These are phyloP conservation scores for Brevipalpus yothersi DNA, from an alignment of 1,140 invertebrate genomes.

Conservation along the genomic window DNA sequence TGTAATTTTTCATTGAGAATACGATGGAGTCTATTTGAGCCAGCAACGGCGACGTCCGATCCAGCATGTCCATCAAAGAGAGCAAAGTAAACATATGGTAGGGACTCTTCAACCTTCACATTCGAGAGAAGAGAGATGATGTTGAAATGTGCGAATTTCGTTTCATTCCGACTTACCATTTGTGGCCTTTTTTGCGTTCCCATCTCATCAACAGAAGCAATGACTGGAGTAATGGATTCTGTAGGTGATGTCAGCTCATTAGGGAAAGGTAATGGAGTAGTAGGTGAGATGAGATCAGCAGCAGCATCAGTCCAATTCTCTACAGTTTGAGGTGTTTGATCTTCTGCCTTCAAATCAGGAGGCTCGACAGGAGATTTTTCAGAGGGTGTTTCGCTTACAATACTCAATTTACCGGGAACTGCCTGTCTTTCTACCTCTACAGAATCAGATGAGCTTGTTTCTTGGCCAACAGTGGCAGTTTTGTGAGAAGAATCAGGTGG, in stretches of 20 bases:
- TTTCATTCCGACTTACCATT: too few species aligned
- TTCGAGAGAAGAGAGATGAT: not conserved
- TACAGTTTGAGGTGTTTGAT: not conserved
- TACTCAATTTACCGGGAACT: not conserved
- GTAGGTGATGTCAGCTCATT: not conserved
- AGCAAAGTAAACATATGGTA: constrained; percentile 48
- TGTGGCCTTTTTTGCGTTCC: not conserved
- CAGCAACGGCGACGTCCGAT: constrained; percentile 48
- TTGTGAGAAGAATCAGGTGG: not conserved
- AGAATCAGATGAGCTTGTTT: not conserved
- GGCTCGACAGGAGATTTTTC: not conserved
- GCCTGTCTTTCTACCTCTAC: not conserved
- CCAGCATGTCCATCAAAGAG: constrained; percentile 72
- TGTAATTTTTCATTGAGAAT: constrained; percentile 37
- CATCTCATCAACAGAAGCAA: not conserved
- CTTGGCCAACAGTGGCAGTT: not conserved
- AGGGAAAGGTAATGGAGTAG: constrained; percentile 3
- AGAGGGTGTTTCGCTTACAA: not conserved
- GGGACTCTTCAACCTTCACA: constrained; percentile 10
- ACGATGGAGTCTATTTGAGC: constrained; percentile 46
- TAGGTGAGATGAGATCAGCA: constrained; percentile 2
- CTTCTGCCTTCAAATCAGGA: not conserved
- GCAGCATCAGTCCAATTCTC: not conserved
- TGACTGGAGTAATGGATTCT: not conserved
- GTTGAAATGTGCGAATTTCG: not conserved